Evolutionary conservation across 2,888 invertebrate species (phyloP).

Genomic region (Dolichopus griseipennis): DNA sequence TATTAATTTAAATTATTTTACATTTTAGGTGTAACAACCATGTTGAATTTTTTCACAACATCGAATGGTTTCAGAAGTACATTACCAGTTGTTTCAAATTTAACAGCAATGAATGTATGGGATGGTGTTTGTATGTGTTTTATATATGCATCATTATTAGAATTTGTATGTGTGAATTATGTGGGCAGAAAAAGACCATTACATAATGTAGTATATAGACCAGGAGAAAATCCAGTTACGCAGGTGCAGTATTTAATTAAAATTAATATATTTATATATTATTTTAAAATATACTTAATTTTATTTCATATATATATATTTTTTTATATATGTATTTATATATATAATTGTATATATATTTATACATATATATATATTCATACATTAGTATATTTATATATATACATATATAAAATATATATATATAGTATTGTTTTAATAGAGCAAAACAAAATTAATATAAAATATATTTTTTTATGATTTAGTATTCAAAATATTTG

Average conservation of each 20-base stretch:
- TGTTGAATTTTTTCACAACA: conserved; percentile 97
- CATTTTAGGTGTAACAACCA: conserved; percentile 79
- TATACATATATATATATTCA: no score
- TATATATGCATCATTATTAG: conserved; percentile 87
- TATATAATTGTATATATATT: conserved; percentile 24
- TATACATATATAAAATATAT: no score
- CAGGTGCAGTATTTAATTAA: conserved; percentile 56
- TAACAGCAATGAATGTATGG: conserved; percentile 95
- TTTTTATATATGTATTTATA: conserved; percentile 19
- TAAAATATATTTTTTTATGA: no score
- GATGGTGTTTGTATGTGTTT: conserved; percentile 96
- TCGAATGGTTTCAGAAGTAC: conserved; percentile 87
- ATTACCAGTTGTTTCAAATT: conserved; percentile 84
- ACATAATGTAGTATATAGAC: conserved; percentile 81
- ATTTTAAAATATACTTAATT: not conserved
- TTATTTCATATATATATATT: conserved; percentile 18
- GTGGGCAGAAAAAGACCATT: conserved; percentile 83
- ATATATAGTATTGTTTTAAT: no score
- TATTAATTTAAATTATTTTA: not conserved
- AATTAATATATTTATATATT: not conserved
- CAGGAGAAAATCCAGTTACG: conserved; percentile 83
- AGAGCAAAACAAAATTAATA: no score
- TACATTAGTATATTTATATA: no score
- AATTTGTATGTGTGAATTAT: conserved; percentile 93
- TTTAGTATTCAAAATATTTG: no score